Evolutionary conservation across 2,888 invertebrate genomes (phyloP), one percentile per base, ranked within the genome.

Genomic region (Cremastinae sp.): DNA sequence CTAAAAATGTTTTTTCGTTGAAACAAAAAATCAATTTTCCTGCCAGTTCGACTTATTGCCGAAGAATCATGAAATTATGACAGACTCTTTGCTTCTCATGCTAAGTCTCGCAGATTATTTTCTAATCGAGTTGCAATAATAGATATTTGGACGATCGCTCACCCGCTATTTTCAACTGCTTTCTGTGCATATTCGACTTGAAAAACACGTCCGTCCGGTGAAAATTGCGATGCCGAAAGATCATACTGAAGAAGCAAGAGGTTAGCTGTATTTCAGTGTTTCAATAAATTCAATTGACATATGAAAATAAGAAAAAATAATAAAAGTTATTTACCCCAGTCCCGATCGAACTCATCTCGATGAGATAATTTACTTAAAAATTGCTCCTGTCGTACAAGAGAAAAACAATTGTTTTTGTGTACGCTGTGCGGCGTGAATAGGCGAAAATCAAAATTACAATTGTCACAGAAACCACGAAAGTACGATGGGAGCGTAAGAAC

Each of bases 171-270:
- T 91, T 99, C 99, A 0, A 99, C 99, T 2, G 99, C 99, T 91
- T 99, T 99, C 68, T 96, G 96, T 2, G 99, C 99, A 91, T 99
- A 99, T 92, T 99, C 99, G 0, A 99, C 98, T 94, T 99, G 99
- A 90, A 99, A 99, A 38, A 99, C 99, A 83, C 99, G 93, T 8
- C 99, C 99, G 90, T 99, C 99, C 1, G 99, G 99, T 1, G 99
- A 99, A 91, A 99, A 99, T 92, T 99, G 99, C 47, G 99, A 98
- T n/a, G 99, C 99, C 75, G 99, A 99, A 85, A 99, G 93, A 93
- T 99, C 99, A 90, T 99, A 99, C 97, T 98, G 90, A 66, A 93
- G 92, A 81, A 75, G 79, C 54, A 41, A 18, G 59, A 77, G 68
- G 75, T 74, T 76, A 78, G 49, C 36, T 70, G 14, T 54, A 53